Base-by-base conservation (phyloP, 2,888 invertebrate genomes). In the Agrotis segetum region DNA sequence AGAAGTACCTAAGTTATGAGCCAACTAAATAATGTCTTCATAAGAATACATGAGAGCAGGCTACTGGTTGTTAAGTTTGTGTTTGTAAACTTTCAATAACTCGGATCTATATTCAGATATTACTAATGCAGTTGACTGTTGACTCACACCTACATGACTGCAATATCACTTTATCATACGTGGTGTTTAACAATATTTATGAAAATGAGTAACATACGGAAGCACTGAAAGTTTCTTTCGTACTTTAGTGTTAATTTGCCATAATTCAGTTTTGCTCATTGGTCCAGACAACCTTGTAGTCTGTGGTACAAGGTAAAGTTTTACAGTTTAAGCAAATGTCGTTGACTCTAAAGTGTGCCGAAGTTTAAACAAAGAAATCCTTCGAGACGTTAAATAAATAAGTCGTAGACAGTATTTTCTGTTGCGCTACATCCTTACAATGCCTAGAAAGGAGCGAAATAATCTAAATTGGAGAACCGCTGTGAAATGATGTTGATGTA, bases 291-390 rank as follows among this genome's bases (percentile, higher is more conserved):
- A 65, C 50, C 62, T 77, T n/a, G n/a, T n/a, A n/a, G n/a, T 72
- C 52, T 9, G 55, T 55, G 60, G 44, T 65, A 61, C 63, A 70
- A 74, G 66, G 70, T 58, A 58, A 67, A 6, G 40, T 79, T 74
- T 70, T 73, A 47, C 62, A 67, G 65, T 71, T 69, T 67, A 63
- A 47, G 44, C 29, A 67, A 77, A 72, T 66, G 83, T 79, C 79
- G 53, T 52, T 68, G 79, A 77, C 68, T 65, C 24, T 16, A 59
- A 78, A 56, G 47, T 76, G 65, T 52, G 67, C 50, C 55, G n/a
- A 62, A 72, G 46, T 72, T 60, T 65, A 67, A 82, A 83, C 68
- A 77, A 81, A 77, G 71, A 77, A 56, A 72, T 74, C 72, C 56
- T 82, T 71, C 29, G 49, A 70, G 61, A 52, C 62, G 29, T 17